Conservation (phyloP, 2,113 vertebrate genomes). For the Perca flavescens region DNA sequence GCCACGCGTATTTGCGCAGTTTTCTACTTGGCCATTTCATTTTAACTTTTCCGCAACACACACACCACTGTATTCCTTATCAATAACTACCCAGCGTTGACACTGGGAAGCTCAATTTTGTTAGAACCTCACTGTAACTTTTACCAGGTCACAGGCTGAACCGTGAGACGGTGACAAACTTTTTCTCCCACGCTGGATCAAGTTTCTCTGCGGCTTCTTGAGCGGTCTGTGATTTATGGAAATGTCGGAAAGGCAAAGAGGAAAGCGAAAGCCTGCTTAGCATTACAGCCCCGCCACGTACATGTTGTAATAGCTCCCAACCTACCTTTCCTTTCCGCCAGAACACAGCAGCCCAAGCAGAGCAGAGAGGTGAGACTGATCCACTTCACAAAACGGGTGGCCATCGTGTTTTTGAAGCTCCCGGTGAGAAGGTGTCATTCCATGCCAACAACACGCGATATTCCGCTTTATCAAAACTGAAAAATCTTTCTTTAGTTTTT, state of each 20-base stretch:
- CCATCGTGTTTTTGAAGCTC: slow-evolving; percentile 73
- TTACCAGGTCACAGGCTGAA: slow-evolving; percentile 27
- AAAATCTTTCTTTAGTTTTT: neutral
- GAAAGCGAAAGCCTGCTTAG: slow-evolving; percentile 14
- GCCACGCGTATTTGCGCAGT: slow-evolving; percentile 15
- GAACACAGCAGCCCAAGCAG: slow-evolving; percentile 61
- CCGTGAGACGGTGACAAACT: slow-evolving; percentile 56
- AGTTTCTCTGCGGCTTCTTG: slow-evolving; percentile 54
- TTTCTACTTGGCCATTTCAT: neutral
- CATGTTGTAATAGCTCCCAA: slow-evolving; percentile 11
- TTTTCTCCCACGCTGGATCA: slow-evolving; percentile 49
- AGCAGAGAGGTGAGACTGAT: slow-evolving; percentile 73
- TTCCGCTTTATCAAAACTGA: slow-evolving; percentile 24
- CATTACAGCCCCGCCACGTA: slow-evolving; percentile 11
- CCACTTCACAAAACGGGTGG: slow-evolving; percentile 64
- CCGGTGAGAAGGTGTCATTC: slow-evolving; percentile 62
- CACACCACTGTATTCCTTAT: neutral
- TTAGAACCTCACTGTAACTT: slow-evolving; percentile 11
- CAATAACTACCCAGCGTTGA: neutral
- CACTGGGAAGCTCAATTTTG: neutral
- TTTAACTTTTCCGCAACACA: neutral
- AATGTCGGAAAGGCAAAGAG: neutral
- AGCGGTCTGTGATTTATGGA: slow-evolving; percentile 21
- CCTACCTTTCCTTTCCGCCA: slow-evolving; percentile 84
- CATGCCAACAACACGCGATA: slow-evolving; percentile 51